Base-by-base conservation (phyloP, 2,113 vertebrate species). In the Phalacrocorax pelagicus region DNA sequence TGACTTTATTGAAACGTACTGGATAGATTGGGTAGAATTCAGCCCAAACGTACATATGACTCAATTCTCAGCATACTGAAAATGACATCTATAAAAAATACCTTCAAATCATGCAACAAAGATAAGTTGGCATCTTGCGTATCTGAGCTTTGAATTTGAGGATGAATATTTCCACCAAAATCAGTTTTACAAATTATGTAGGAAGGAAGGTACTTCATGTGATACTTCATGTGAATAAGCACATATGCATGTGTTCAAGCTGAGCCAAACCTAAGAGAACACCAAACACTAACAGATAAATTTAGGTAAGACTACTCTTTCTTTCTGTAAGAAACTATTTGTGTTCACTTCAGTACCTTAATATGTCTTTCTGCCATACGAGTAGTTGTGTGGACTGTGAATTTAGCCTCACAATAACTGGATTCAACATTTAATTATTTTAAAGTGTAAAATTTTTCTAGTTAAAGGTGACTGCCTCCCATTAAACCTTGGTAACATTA, bases 221-320 rank as follows among this genome's bases (percentile, higher is more conserved):
- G 23, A 27, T 22, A 19, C 6, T 62, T 70, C 12, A 18, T 24
- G 11, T 49, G 58, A 66, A n/a, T 52, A 15, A 5, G 36, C 24
- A 57, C 0, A 0, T 34, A 9, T n/a, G 19, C 12, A 12, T 0
- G 0, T 8, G 20, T 57, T 77, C 20, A 36, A 69, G 54, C 16
- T 32, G 58, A 86, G 10, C 11, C 19, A 63, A 30, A 34, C 19
- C 38, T 61, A 38, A 38, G 23, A 38, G 1, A 55, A 42, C 30
- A 70, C 2, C 42, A 65, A 67, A 49, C 7, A 13, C 18, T 36
- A 57, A n/a, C 7, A 54, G 29, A 17, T 23, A 46, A 52, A 3
- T 42, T 80, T 67, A 90, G n/a, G 9, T 26, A 63, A 91, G 7
- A 49, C 2, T 70, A 11, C 11, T 49, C 5, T 49, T 61, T 27